Conservation (phyloP, 2,888 invertebrate species). For the Ephialtes manifestator region DNA sequence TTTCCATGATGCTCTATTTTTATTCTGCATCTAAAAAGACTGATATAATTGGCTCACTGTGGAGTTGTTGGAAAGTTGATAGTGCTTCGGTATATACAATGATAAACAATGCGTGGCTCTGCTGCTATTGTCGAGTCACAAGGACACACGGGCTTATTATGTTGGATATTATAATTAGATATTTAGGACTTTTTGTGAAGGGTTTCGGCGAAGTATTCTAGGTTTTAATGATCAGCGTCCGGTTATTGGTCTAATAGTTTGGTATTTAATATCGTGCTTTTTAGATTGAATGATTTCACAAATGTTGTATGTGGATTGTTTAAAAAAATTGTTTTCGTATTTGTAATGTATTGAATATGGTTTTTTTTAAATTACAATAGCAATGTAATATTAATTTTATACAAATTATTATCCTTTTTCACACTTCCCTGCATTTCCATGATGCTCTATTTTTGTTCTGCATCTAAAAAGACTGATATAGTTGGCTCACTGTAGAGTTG, state of each 20-base stretch:
- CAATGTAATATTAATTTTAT: no score
- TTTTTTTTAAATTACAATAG: no score
- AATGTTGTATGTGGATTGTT: neutral
- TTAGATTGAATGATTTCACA: neutral
- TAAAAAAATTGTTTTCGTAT: no score
- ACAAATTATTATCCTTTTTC: conserved; percentile 85
- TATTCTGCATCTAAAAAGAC: neutral
- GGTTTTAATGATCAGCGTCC: neutral
- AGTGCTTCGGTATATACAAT: neutral
- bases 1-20: conserved; percentile 73
- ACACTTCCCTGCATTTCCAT: conserved; percentile 84
- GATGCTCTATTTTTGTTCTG: conserved; percentile 1
- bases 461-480: neutral
- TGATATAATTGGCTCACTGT: neutral
- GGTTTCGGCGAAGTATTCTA: neutral
- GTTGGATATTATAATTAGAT: conserved; percentile 59
- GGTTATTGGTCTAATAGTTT: neutral
- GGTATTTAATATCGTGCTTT: neutral
- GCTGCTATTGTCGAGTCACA: conserved; percentile 73
- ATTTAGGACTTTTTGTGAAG: neutral
- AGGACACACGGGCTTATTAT: conserved; percentile 50
- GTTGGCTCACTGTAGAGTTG: neutral
- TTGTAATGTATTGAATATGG: no score
- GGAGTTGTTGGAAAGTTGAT: neutral
- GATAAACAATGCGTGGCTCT: neutral